These are phyloP conservation scores for Cataglyphis cursor DNA, from an alignment of 2,888 invertebrate genomes.

Conservation along the genomic window DNA sequence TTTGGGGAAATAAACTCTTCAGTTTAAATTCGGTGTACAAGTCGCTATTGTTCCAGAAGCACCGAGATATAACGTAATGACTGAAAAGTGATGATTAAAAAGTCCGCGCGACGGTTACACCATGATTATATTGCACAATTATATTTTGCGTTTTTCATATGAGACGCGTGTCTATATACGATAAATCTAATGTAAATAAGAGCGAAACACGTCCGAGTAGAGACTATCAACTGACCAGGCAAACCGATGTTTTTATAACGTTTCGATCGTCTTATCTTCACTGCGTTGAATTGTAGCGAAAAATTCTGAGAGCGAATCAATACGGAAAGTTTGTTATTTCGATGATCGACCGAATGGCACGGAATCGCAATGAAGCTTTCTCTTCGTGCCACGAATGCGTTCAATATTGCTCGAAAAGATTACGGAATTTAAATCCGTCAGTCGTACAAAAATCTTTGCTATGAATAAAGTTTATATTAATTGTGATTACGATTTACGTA, in stretches of 20 bases:
- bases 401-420: conserved; percentile 12
- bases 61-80: not conserved
- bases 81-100: not conserved
- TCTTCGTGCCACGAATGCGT: conserved; percentile 35
- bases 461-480: not conserved
- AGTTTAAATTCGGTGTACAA: conserved; percentile 5
- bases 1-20: not conserved
- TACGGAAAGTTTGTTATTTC: conserved; percentile 6
- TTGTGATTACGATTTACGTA: conserved; percentile 34
- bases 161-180: conserved; percentile 9
- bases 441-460: not conserved
- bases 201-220: conserved; percentile 33
- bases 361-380: conserved; percentile 24
- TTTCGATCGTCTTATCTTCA: not conserved
- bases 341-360: not conserved
- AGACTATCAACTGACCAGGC: conserved; percentile 20
- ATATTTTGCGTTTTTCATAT: conserved; percentile 26
- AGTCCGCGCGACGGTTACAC: not conserved
- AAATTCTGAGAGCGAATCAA: not conserved
- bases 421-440: not conserved
- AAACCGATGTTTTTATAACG: conserved; percentile 3
- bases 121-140: conserved; percentile 24
- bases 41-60: not conserved
- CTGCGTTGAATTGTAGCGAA: conserved; percentile 21
- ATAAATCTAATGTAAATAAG: conserved; percentile 40